Evolutionary conservation across 2,888 invertebrate genomes (phyloP), one percentile per base, ranked within the genome.

Genomic region (Bellardia pandia): DNA sequence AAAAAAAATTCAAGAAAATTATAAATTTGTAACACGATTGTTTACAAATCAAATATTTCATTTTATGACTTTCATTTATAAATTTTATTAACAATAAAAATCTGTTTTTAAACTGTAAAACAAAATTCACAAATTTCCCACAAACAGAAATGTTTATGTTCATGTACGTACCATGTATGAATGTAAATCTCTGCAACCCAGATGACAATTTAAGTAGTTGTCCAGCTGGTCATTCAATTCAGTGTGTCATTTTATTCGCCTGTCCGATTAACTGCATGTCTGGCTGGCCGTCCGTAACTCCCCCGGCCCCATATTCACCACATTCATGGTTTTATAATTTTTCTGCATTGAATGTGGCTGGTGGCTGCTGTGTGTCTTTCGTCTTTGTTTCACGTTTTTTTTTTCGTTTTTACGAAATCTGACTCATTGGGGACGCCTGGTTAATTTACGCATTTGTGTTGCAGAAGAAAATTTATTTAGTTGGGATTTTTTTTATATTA

Each of bases 401-500:
- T 66, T 68, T 62, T 40, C 13, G 7, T 14, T 64, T 60, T 53
- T 60, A 74, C 37, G 51, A 30, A 51, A 69, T 74, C 68, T 86
- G 86, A 86, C 86, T 86, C 72, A 86, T 84, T 86, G 84, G 80
- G 80, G 86, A 80, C 80, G 86, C 84, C 76, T 76, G 76, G 68
- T 45, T 84, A 86, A 80, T 84, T 84, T 77, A 77, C 66, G 66
- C 77, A 72, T 75, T 81, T 11, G 51, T 9, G 68, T 58, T 53
- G 16, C 30, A 51, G 37, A 40, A 68, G 42, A 56, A 60, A 66
- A 62, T 69, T 8, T 40, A 16, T 64, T 56, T 62, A 48, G 68
- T 8, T 79, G 48, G 14, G 6, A 16, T 66, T 16, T 42, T 76
- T 4, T 37, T 37, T 37, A 6, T 37, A 6, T 37, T 33, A 4